Evolutionary conservation across 2,113 vertebrate genomes (phyloP), one percentile per base, ranked within the genome.

Genomic region (Anhinga anhinga): DNA sequence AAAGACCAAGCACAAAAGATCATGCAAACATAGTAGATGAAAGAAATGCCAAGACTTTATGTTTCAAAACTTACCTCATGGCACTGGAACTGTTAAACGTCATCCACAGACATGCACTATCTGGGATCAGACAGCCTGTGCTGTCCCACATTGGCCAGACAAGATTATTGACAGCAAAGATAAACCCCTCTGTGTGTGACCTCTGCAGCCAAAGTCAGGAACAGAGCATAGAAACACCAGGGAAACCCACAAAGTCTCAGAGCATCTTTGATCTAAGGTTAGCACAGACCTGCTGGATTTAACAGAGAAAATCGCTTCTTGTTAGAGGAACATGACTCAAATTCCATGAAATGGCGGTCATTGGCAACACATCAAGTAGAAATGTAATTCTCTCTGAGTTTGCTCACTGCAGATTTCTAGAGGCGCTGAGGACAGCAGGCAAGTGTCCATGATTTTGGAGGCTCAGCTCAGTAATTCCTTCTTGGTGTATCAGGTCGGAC

Each of bases 21-120:
- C 21, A 17, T 5, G 36, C 20, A 55, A 38, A 36, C 0, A 0
- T 45, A 22, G 4, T 1, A 13, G 38, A 34, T 10, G 50, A 61
- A 76, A 32, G 36, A 58, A 80, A 62, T 27, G 55, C 36, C 25
- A 32, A 30, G 72, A 27, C 14, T 56, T 52, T 2, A 0, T 19
- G 13, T 50, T 88, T 58, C 52, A 21, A 50, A 62, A 12, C 45
- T 53, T 30, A 20, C 19, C 53, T 67, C 30, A 3, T 10, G 38
- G 66, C 61, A 30, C 19, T 76, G 65, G 13, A 82, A 47, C 55
- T 50, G 40, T 73, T 66, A 29, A 58, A 32, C 22, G 3, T 32
- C 49, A 5, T 11, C 63, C 40, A 29, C 61, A 76, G 88, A 7
- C 4, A 5, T n/a, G 62, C 38, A 7, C 27, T 29, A 3, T 10